Percentiles rank a stretch among this genome's conserved stretches.
Conservation (phyloP, 2,888 invertebrate species). For the Platycheirus rosarum region DNA sequence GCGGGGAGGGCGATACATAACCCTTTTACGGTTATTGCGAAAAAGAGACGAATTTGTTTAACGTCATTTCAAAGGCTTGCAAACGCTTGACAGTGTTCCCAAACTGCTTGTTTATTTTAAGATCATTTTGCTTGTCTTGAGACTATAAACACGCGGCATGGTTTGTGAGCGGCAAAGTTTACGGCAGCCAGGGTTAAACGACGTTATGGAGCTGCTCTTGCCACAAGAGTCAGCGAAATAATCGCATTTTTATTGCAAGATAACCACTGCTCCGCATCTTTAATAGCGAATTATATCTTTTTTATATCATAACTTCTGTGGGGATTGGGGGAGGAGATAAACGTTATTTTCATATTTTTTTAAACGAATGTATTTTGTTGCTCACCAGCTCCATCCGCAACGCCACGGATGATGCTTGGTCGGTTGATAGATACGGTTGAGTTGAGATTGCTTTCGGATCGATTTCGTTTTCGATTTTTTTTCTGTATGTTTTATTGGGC, state of each 20-base stretch:
- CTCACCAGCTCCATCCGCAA: too few relatives aligned
- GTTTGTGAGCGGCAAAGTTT: slow-evolving; percentile 1
- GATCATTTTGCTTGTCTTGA: slow-evolving; percentile 42
- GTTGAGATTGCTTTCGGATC: slow-evolving; percentile 28
- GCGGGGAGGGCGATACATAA: slow-evolving; percentile 41
- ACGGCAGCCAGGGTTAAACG: not conserved
- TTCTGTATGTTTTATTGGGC: slow-evolving; percentile 56
- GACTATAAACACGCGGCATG: slow-evolving; percentile 23
- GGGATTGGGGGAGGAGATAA: slow-evolving; percentile 22
- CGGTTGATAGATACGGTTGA: slow-evolving; percentile 17
- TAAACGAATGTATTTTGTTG: slow-evolving; percentile 16
- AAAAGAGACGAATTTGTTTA: slow-evolving; percentile 62
- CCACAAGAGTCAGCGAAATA: slow-evolving; percentile 13
- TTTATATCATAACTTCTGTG: slow-evolving; percentile 24
- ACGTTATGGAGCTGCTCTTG: slow-evolving; percentile 9
- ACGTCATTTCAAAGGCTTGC: slow-evolving; percentile 56
- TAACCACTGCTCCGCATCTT: slow-evolving; percentile 8
- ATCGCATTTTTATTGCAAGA: slow-evolving; percentile 30
- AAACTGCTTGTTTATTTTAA: slow-evolving; percentile 40
- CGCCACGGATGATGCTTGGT: too few relatives aligned
- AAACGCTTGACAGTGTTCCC: slow-evolving; percentile 12
- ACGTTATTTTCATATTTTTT: slow-evolving; percentile 29
- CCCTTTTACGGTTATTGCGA: slow-evolving; percentile 58
- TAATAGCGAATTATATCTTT: slow-evolving; percentile 34
- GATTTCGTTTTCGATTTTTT: slow-evolving; percentile 40